Evolutionary conservation across 2,888 invertebrate species (phyloP), one percentile per base, ranked within the genome.

Genomic region (Drosophila monieri): DNA sequence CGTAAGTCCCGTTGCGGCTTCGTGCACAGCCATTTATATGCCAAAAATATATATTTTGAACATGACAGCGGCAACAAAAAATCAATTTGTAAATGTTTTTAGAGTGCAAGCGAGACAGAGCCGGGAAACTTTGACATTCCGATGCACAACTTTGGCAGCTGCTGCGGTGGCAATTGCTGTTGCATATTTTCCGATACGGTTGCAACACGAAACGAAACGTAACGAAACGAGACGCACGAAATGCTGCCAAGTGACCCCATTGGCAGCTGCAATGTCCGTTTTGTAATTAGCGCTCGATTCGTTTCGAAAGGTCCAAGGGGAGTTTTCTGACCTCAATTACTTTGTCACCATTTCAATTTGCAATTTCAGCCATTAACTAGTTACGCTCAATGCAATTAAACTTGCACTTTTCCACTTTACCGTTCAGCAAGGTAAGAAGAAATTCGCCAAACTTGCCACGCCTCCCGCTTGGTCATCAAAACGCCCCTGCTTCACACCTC

Each of bases 281-380:
- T 62, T 72, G 72, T 61, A 73, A 73, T 73, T 73, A 73, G 72
- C 72, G 72, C 73, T 60, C 69, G 66, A 64, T 65, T 35, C 65
- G 44, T 14, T 18, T 49, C 49, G 56, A 51, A n/a, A 21, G 39
- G 39, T 70, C 52, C 51, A 56, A 27, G 76, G 87, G 81, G 86
- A 83, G 73, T 75, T 78, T 73, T 59, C 78, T 87, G 88, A 87
- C 84, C 84, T 74, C 88, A 85, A 85, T 87, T 87, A 85, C 86
- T 87, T 87, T 85, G 88, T 85, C 84, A 88, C 84, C 88, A 87
- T 85, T 85, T 85, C 84, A 85, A 85, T 85, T 85, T 85, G 88
- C 84, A 87, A 87, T 85, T 85, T 77, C 72, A 86, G 85, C 81
- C 85, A 83, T 83, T 83, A 86, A 83, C 81, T 86, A 84, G 81